A percentile compares a stretch with the other conserved stretches of the same genome.
Evolutionary conservation across 2,113 vertebrate species (phyloP).

Genomic region (Hepsetus odoe): DNA sequence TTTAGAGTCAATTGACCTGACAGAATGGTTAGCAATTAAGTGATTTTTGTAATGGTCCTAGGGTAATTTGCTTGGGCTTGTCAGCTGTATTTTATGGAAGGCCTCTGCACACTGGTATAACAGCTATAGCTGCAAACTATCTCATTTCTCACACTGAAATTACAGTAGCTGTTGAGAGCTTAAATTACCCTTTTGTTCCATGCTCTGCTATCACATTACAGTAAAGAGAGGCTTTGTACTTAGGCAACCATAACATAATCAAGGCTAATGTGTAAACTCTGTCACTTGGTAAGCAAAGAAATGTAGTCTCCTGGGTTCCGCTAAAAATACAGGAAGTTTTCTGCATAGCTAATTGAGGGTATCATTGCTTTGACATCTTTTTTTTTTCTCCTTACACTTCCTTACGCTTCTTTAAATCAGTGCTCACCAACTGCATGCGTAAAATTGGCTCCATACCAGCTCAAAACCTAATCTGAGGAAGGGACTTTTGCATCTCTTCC

Average conservation of each 20-base stretch:
- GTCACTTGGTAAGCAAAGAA: slow-evolving; percentile 90
- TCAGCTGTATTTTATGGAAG: slow-evolving; percentile 98
- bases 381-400: neutral
- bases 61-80: slow-evolving; percentile 98
- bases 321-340: slow-evolving; percentile 49
- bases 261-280: slow-evolving; percentile 85
- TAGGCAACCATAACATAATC: slow-evolving; percentile 77
- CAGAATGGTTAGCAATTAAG: slow-evolving; percentile 99
- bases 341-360: slow-evolving; percentile 50
- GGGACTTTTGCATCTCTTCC: no score
- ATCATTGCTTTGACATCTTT: slow-evolving; percentile 31
- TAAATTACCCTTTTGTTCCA: slow-evolving; percentile 77
- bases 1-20: slow-evolving; percentile 99
- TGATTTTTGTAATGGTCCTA: slow-evolving; percentile 99
- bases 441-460: slow-evolving; percentile 14
- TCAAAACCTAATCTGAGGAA: neutral
- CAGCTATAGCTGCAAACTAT: slow-evolving; percentile 99
- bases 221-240: slow-evolving; percentile 90
- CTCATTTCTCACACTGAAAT: slow-evolving; percentile 99
- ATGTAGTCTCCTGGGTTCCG: slow-evolving; percentile 82
- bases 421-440: neutral
- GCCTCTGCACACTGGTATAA: slow-evolving; percentile 88
- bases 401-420: neutral
- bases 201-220: slow-evolving; percentile 83
- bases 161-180: slow-evolving; percentile 99